Conservation (phyloP, 92 coral and sea anemone genomes). For the Phenganax subtilis region DNA sequence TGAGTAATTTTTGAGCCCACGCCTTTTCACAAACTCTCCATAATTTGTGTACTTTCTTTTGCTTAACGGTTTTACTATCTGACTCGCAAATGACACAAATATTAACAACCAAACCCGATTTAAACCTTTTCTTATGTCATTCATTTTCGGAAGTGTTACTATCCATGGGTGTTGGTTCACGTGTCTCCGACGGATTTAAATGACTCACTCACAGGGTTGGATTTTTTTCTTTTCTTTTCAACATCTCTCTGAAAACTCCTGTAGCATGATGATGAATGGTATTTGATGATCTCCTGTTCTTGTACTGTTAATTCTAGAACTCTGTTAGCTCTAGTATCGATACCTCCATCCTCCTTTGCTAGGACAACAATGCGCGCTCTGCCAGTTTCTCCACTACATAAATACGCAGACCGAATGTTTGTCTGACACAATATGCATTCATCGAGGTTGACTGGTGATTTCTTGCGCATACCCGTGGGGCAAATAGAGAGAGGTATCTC, state of each 20-base stretch:
- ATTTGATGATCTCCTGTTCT: background rate
- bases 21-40: conserved; percentile 1
- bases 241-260: conserved; percentile 1
- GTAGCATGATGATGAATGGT: conserved; percentile 6
- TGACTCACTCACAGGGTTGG: background rate
- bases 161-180: background rate
- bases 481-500: conserved; percentile 2
- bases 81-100: conserved; percentile 1
- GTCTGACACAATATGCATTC: conserved; percentile 7
- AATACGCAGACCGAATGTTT: background rate
- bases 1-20: background rate
- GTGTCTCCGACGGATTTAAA: background rate
- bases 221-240: conserved; percentile 12
- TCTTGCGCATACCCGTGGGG: background rate
- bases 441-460: background rate
- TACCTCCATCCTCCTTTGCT: conserved; percentile 1
- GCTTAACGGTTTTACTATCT: background rate
- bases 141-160: background rate
- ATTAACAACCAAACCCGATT: background rate
- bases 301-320: background rate
- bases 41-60: background rate
- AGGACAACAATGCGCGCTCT: background rate
- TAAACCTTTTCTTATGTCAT: background rate
- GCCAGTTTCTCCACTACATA: background rate
- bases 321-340: background rate